Evolutionary conservation across 2,113 vertebrate genomes (phyloP).

Genomic region (Hoplias malabaricus): DNA sequence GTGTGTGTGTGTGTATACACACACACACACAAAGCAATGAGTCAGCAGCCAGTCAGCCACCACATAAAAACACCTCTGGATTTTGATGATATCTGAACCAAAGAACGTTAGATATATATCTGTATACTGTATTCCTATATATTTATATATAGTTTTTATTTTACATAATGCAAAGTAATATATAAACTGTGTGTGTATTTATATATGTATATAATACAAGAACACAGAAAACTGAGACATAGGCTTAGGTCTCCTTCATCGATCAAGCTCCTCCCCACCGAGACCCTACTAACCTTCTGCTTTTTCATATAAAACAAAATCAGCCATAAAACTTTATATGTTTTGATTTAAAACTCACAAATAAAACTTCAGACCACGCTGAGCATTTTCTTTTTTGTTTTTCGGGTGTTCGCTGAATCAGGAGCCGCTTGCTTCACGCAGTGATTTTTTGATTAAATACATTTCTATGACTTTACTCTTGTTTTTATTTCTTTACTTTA

Average conservation of each 20-base stretch:
- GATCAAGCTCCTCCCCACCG: slow-evolving; percentile 42
- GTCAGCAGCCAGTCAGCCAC: slow-evolving; percentile 69
- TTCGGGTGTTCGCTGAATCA: slow-evolving; percentile 19
- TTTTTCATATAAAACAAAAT: slow-evolving; percentile 59
- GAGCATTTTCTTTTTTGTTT: background rate
- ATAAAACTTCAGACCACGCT: slow-evolving; percentile 21
- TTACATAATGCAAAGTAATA: slow-evolving; percentile 79
- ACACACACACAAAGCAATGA: background rate
- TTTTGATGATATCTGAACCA: slow-evolving; percentile 68
- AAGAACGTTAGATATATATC: slow-evolving; percentile 73
- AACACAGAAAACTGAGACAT: slow-evolving; percentile 72
- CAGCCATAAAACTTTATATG: slow-evolving; percentile 54
- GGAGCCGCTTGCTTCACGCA: background rate
- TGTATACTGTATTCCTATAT: slow-evolving; percentile 66
- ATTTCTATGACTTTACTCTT: too few species aligned
- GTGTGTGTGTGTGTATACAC: too few species aligned
- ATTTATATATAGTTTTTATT: too few species aligned
- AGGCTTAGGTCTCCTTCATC: slow-evolving; percentile 61
- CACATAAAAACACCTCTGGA: slow-evolving; percentile 57
- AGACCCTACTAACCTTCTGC: slow-evolving; percentile 25
- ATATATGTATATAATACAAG: slow-evolving; percentile 78
- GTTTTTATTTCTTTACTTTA: too few species aligned
- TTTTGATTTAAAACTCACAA: slow-evolving; percentile 2
- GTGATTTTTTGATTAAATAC: background rate
- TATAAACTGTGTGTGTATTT: slow-evolving; percentile 77